Evolutionary conservation across 2,888 invertebrate species (phyloP).

Genomic region (Tethea ocularis): DNA sequence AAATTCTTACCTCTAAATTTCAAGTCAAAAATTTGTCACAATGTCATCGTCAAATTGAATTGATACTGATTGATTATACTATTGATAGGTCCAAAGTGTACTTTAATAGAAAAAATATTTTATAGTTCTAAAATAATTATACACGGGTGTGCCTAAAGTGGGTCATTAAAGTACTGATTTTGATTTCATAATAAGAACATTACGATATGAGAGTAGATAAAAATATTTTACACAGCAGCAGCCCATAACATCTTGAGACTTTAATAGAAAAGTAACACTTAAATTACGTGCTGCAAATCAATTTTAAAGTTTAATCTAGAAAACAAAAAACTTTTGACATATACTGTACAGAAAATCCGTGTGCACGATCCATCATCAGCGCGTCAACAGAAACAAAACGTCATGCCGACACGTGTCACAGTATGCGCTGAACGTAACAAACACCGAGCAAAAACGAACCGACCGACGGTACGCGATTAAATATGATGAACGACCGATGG

Average conservation of each 20-base stretch:
- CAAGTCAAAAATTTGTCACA: no score
- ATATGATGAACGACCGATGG: constrained; percentile 72
- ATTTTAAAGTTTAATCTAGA: not conserved
- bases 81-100: no score
- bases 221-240: not conserved
- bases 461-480: constrained; percentile 62
- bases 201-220: no score
- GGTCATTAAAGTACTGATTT: no score
- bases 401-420: constrained; percentile 57
- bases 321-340: constrained; percentile 12
- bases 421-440: constrained; percentile 46
- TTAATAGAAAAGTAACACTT: not conserved
- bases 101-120: no score
- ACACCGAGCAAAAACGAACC: constrained; percentile 47
- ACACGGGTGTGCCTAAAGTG: no score
- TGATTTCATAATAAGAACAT: no score
- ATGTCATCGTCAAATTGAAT: no score
- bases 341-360: constrained; percentile 34
- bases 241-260: not conserved
- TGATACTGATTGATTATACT: no score
- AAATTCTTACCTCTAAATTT: no score
- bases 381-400: constrained; percentile 56
- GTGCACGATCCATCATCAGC: constrained; percentile 50
- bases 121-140: no score
- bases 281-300: not conserved